phyloP scores from a whole-genome alignment of 2,888 invertebrate genomes.

The Boloria selene region DNA sequence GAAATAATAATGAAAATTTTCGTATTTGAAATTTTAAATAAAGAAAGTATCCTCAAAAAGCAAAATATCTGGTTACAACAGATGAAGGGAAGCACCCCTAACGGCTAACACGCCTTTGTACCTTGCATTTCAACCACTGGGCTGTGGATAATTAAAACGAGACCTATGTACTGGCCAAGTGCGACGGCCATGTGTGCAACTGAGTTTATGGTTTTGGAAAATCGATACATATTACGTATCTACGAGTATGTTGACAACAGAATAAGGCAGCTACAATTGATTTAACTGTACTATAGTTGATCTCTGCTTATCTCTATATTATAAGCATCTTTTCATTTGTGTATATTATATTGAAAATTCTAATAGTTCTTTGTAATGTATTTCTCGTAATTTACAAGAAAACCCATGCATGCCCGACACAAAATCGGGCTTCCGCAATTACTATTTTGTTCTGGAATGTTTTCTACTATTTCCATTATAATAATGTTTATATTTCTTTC shows the following conservation, averaged over 20 bases:
- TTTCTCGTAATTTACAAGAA: neutral
- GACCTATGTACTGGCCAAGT: slow-evolving; percentile 32
- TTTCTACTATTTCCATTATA: too few species aligned
- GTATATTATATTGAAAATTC: too few species aligned
- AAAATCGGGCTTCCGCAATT: too few species aligned
- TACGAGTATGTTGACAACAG: slow-evolving; percentile 16
- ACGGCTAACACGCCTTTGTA: slow-evolving; percentile 26
- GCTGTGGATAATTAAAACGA: slow-evolving; percentile 40
- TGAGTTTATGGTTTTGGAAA: slow-evolving; percentile 22
- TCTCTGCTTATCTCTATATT: neutral
- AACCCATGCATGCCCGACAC: too few species aligned
- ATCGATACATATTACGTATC: slow-evolving; percentile 10
- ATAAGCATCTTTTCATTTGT: too few species aligned
- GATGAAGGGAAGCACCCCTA: slow-evolving; percentile 16
- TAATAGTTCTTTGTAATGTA: neutral
- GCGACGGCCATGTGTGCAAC: slow-evolving; percentile 16
- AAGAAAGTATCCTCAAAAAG: slow-evolving; percentile 8
- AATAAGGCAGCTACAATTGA: slow-evolving; percentile 4
- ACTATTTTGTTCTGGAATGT: too few species aligned
- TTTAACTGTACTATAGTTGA: neutral
- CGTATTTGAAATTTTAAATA: too few species aligned
- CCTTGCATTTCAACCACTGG: slow-evolving; percentile 34
- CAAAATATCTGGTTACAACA: slow-evolving; percentile 4
- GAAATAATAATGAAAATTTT: neutral
- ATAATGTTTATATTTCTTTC: slow-evolving; percentile 44